Evolutionary conservation across 1,140 invertebrate species (phyloP), one percentile per base, ranked within the genome.

Genomic region (Aphaenogaster floridana): DNA sequence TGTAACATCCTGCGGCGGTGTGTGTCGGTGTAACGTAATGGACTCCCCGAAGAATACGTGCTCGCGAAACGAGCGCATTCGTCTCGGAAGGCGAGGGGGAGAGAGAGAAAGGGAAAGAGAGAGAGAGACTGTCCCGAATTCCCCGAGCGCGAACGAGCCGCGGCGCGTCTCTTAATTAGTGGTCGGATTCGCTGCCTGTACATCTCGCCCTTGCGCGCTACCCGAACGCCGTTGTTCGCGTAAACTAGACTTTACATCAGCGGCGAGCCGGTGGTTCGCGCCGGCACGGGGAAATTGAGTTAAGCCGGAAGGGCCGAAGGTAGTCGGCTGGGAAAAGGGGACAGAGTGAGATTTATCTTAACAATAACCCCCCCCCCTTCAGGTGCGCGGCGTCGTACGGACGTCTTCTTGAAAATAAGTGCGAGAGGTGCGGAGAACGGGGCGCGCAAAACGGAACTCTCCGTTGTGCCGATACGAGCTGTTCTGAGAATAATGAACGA

Each of bases 221-320:
- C 28, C 34, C 79, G 79, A 81, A 81, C 64, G 66, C 34, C 54
- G 69, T 74, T 61, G 80, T 74, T 59, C 69, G 80, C 50, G 80
- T 74, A 84, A 84, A 76, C 68, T 74, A 84, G 80, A 84, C 69
- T 74, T 84, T 84, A 84, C 68, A 84, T 84, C 69, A 84, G 42
- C 80, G 80, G 80, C 66, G 54, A 74, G 42, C 80, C 69, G 54
- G 28, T 61, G 54, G 69, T 84, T n/a, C 72, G n/a, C 42, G 34
- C 34, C 80, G 80, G 52, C 45, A 74, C 54, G 42, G 54, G 28
- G 80, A 84, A 74, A 84, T 84, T 84, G 69, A 84, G 54, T 84
- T 61, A 74, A 74, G 54, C 54, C 52, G 69, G 68, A 84, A 84
- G 36, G 52, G n/a, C 54, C 42, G 13, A 50, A 21, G 54, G 69